Conservation (phyloP, 2,113 vertebrate species). For the Poeciliopsis retropinna region DNA sequence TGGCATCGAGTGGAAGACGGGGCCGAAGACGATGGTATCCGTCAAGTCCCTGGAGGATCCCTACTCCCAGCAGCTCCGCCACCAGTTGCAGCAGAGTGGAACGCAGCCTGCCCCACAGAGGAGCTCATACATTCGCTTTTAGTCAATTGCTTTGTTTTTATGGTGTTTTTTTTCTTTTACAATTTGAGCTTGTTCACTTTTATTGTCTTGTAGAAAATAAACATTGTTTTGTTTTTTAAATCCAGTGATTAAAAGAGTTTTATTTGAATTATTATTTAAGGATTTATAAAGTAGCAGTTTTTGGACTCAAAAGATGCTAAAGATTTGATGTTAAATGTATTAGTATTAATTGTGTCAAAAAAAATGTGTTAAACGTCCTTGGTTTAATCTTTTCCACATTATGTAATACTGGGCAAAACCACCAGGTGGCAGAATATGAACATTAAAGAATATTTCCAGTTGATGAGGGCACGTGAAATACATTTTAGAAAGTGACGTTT, state of each 20-base stretch:
- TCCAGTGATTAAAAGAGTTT: constrained; percentile 42
- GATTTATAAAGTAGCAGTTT: not conserved
- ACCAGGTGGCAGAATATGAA: constrained; percentile 37
- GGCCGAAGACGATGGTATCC: constrained; percentile 90
- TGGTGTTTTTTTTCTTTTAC: not conserved
- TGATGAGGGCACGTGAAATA: not conserved
- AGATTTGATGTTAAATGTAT: not conserved
- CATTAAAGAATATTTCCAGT: not conserved
- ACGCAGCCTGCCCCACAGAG: constrained; percentile 67
- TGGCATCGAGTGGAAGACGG: constrained; percentile 93
- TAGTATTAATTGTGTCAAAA: not conserved
- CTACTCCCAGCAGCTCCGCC: constrained; percentile 91
- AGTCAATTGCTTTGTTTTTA: constrained; percentile 3
- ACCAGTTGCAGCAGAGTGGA: constrained; percentile 80
- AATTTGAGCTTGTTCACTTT: not conserved
- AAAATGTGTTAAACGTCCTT: constrained; percentile 35
- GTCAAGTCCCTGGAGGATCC: constrained; percentile 96
- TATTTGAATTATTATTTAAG: not conserved
- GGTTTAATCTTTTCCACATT: not conserved
- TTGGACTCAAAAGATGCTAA: not conserved
- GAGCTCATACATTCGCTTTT: constrained; percentile 65
- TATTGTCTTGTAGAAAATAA: constrained; percentile 33
- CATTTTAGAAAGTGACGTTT: not conserved
- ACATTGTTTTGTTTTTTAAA: constrained; percentile 28
- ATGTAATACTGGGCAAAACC: constrained; percentile 30